Percentiles rank a stretch among this genome's conserved stretches.
phyloP scores from a whole-genome alignment of 2,888 invertebrate genomes.

The Dendrolimus pini region DNA sequence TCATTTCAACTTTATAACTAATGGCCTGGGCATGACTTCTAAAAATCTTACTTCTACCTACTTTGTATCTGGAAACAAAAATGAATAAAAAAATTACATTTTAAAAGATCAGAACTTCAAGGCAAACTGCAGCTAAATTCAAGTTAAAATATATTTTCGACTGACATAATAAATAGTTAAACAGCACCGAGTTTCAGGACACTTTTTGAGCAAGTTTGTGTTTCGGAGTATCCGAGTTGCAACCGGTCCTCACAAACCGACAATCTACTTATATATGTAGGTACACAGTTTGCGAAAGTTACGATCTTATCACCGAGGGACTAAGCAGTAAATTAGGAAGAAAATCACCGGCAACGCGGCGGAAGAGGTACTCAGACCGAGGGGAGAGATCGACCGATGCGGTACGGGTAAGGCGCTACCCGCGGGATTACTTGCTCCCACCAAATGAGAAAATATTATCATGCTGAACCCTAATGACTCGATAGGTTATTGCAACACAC shows the following conservation, averaged over 20 bases:
- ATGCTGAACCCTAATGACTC: background rate
- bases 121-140: no score
- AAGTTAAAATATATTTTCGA: no score
- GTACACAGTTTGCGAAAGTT: conserved; percentile 6
- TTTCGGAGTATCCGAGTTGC: background rate
- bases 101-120: no score
- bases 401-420: background rate
- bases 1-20: no score
- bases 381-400: conserved; percentile 1
- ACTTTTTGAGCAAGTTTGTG: no score
- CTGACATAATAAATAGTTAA: no score
- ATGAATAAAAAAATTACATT: no score
- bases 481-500: background rate
- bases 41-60: no score
- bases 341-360: conserved; percentile 6
- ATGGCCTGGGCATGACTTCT: no score
- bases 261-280: conserved; percentile 2
- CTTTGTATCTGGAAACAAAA: no score
- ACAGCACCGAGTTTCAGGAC: no score
- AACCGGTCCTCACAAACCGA: conserved; percentile 8
- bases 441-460: background rate
- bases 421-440: background rate
- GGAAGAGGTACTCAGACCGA: background rate
- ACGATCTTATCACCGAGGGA: conserved; percentile 8
- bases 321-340: conserved; percentile 9